A percentile compares a stretch with the other conserved stretches of the same genome.
These are phyloP conservation scores for Perizoma affinitatum DNA, from an alignment of 2,888 invertebrate genomes.

Conservation along the genomic window DNA sequence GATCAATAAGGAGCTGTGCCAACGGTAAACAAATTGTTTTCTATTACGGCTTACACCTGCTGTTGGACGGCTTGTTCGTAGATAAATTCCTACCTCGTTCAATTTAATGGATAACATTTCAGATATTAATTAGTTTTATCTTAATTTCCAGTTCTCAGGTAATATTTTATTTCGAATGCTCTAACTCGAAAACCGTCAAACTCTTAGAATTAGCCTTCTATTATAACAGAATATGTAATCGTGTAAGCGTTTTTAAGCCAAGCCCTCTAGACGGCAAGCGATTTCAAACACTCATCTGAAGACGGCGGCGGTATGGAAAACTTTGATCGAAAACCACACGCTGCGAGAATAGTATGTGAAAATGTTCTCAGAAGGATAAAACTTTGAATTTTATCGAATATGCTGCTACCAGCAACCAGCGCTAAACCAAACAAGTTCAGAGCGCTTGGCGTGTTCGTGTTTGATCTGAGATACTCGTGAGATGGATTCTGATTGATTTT, in stretches of 20 bases:
- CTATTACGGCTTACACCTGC: slow-evolving; percentile 73
- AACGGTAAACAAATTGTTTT: slow-evolving; percentile 78
- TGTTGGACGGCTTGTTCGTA: slow-evolving; percentile 61
- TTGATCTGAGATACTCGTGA: slow-evolving; percentile 65
- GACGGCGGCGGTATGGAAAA: slow-evolving; percentile 65
- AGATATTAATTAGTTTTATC: slow-evolving; percentile 53
- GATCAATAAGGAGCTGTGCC: slow-evolving; percentile 24
- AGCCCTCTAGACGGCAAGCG: slow-evolving; percentile 26
- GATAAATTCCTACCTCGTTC: slow-evolving; percentile 62
- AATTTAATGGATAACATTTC: slow-evolving; percentile 53
- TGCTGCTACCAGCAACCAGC: slow-evolving; percentile 64
- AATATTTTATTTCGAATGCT: too few species aligned
- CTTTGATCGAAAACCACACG: slow-evolving; percentile 78
- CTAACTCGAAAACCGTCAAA: too few species aligned
- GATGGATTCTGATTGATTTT: slow-evolving; percentile 75
- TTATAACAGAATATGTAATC: background rate
- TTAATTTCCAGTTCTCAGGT: slow-evolving; percentile 20
- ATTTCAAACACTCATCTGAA: slow-evolving; percentile 50
- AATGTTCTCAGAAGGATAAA: slow-evolving; percentile 55
- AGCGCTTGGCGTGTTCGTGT: slow-evolving; percentile 63
- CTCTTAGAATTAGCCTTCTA: too few species aligned
- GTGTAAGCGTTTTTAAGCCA: slow-evolving; percentile 16
- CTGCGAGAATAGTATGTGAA: slow-evolving; percentile 63
- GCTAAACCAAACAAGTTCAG: slow-evolving; percentile 66
- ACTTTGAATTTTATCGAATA: slow-evolving; percentile 75